Conservation (phyloP, 35 echinoderm and acorn worm species). For the Apostichopus japonicus region DNA sequence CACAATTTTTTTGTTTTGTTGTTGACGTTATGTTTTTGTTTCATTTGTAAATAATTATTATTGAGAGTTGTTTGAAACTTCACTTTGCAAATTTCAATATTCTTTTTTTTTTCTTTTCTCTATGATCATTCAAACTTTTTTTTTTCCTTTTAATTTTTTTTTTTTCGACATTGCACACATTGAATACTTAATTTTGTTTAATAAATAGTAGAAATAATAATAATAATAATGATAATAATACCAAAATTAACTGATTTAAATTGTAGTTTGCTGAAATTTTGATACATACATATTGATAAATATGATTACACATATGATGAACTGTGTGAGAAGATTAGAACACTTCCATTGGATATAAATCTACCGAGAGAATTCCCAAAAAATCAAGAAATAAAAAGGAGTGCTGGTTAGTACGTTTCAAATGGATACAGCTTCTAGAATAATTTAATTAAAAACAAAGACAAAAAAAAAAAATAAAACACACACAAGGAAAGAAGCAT, state of each 20-base stretch:
- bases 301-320: neutral
- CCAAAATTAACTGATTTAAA: neutral
- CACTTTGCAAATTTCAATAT: neutral
- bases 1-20: neutral
- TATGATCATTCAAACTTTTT: neutral
- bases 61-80: neutral
- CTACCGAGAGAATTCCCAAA: too few species aligned
- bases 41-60: neutral
- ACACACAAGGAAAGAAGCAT: too few species aligned
- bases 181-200: slow-evolving; percentile 27
- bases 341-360: too few species aligned
- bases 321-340: neutral
- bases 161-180: slow-evolving; percentile 43
- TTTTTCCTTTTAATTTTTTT: slow-evolving; percentile 28
- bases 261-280: neutral
- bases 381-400: too few species aligned
- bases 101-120: neutral
- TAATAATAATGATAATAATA: too few species aligned
- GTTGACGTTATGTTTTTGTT: too few species aligned
- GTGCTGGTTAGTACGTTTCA: too few species aligned
- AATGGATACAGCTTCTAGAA: too few species aligned
- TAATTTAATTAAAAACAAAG: too few species aligned
- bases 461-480: too few species aligned
- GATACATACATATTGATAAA: neutral
- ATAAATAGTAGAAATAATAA: slow-evolving; percentile 42